Conservation (phyloP, 2,113 vertebrate genomes). For the Halichoeres trimaculatus region DNA sequence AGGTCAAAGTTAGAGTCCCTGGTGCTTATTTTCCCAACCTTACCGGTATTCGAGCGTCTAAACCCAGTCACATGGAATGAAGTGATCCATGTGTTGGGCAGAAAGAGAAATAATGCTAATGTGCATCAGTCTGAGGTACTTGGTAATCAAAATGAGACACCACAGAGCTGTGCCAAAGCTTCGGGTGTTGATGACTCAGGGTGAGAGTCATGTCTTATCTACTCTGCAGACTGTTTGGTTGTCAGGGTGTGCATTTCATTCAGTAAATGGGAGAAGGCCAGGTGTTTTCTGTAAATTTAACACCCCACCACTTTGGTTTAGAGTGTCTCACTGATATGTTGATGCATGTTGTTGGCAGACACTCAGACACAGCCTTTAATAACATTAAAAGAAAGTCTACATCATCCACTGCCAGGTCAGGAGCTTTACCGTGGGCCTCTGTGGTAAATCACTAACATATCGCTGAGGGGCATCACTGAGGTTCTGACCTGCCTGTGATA, state of each 20-base stretch:
- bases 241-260: not conserved
- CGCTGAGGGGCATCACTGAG: not conserved
- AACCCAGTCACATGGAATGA: too few species aligned
- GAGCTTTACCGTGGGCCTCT: constrained; percentile 24
- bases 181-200: not conserved
- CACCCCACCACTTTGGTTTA: constrained; percentile 28
- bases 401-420: constrained; percentile 33
- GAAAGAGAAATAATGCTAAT: too few species aligned
- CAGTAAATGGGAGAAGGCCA: not conserved
- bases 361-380: constrained; percentile 26
- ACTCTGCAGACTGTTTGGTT: not conserved
- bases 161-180: not conserved
- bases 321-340: constrained; percentile 55
- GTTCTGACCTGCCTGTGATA: constrained; percentile 43
- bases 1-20: too few species aligned
- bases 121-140: too few species aligned
- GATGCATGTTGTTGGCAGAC: constrained; percentile 60
- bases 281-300: too few species aligned
- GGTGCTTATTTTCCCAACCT: too few species aligned
- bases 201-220: not conserved
- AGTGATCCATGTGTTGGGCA: too few species aligned
- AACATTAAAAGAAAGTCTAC: constrained; percentile 28
- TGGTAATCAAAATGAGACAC: too few species aligned
- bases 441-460: constrained; percentile 18
- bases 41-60: too few species aligned